These are phyloP conservation scores for Apis mellifera DNA, from an alignment of 1,140 invertebrate species.

Conservation along the genomic window DNA sequence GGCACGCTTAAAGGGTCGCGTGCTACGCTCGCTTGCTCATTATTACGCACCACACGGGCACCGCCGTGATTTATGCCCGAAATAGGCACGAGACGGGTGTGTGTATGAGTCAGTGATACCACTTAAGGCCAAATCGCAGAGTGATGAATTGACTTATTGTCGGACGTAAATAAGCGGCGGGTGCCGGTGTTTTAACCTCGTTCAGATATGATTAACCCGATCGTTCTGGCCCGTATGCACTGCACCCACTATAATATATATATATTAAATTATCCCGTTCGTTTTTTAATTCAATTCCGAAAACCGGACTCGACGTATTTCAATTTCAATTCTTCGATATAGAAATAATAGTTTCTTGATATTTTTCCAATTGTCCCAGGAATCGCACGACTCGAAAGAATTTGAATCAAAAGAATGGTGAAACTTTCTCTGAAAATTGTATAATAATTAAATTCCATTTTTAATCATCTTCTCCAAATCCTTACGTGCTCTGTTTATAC, in stretches of 20 bases:
- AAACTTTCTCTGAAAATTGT: too few species aligned
- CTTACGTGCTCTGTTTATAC: too few species aligned
- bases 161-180: constrained; percentile 37
- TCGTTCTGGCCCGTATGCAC: constrained; percentile 18
- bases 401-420: too few species aligned
- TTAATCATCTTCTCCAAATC: too few species aligned
- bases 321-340: too few species aligned
- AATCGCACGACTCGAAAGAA: too few species aligned
- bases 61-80: constrained; percentile 59
- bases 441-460: too few species aligned
- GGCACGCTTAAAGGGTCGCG: constrained; percentile 40
- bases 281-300: background rate
- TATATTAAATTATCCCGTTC: constrained; percentile 29
- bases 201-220: constrained; percentile 27
- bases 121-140: constrained; percentile 42
- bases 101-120: constrained; percentile 53
- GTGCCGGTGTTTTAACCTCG: constrained; percentile 46
- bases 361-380: too few species aligned
- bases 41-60: constrained; percentile 50
- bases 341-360: too few species aligned
- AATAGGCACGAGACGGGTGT: constrained; percentile 45
- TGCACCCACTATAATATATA: too few species aligned
- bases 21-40: constrained; percentile 56
- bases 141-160: constrained; percentile 48
- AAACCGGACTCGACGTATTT: background rate